These are phyloP conservation scores for Sitophilus oryzae DNA, from an alignment of 1,140 invertebrate species.

Conservation along the genomic window DNA sequence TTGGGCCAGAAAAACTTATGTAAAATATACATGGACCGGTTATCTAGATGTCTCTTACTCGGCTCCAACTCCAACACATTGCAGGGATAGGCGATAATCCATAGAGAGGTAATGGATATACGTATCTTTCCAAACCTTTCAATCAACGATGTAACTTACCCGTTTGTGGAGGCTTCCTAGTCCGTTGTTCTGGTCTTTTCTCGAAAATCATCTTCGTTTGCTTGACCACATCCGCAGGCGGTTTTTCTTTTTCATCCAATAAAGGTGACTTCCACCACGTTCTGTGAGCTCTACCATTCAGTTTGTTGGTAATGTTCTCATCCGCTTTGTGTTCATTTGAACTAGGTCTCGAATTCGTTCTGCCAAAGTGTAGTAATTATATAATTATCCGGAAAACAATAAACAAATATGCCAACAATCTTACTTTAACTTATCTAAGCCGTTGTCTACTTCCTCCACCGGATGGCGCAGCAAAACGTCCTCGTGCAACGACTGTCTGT, in stretches of 20 bases:
- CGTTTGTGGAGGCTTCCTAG: conserved; percentile 47
- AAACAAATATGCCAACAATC: too few species aligned
- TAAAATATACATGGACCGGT: too few species aligned
- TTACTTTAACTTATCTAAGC: conserved; percentile 24
- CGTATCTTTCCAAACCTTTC: not conserved
- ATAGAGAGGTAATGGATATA: too few species aligned
- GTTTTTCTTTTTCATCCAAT: conserved; percentile 72
- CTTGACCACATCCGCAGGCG: conserved; percentile 78
- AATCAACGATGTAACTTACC: conserved; percentile 28
- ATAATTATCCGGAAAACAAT: too few species aligned
- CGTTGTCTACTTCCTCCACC: conserved; percentile 18
- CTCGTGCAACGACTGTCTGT: conserved; percentile 37
- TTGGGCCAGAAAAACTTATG: too few species aligned
- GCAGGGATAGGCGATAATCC: too few species aligned
- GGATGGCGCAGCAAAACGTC: conserved; percentile 33
- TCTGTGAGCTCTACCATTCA: conserved; percentile 43
- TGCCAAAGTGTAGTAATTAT: too few species aligned
- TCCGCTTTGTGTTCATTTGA: too few species aligned
- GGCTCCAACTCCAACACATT: too few species aligned
- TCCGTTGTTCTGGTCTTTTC: conserved; percentile 52
- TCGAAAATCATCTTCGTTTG: conserved; percentile 80
- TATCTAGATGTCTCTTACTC: too few species aligned
- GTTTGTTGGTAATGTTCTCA: conserved; percentile 38
- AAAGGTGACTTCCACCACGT: conserved; percentile 62
- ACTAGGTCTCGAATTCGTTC: too few species aligned